Base-by-base conservation (phyloP, 2,113 vertebrate species). In the Dinomys branickii region DNA sequence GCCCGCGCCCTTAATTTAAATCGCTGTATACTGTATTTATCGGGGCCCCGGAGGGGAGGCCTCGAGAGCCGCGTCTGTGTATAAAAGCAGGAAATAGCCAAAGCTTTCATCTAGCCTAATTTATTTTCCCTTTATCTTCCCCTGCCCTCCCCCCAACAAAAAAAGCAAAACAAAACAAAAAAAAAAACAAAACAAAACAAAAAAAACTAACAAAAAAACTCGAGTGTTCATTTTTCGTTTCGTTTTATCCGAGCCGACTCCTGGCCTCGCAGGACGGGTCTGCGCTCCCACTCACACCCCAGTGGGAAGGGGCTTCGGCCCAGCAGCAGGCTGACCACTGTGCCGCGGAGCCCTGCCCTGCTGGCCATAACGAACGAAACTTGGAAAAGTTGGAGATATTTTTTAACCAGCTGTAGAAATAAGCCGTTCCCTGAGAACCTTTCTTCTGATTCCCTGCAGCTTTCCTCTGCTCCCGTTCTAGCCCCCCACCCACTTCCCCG, bases 21-120 rank as follows among this genome's bases (percentile, higher is more conserved):
- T 97, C 97, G 97, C 98, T 98, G 90, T 98, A 98, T 98, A 97
- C 98, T 98, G 93, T 98, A 98, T 98, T 98, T 98, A 98, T 98
- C 98, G 93, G 98, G 97, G 97, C 95, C 97, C 97, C 94, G 88
- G 97, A 97, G 97, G 97, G 97, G 98, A 96, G 97, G 98, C 98
- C 97, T 93, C 96, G 97, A 98, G 98, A 98, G 95, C 80, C 97
- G 98, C 97, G 97, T 98, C 98, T 98, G 97, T 97, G 98, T 98
- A 97, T 97, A 98, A 97, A 98, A 97, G 96, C 97, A 98, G 98
- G 98, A 98, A 98, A 98, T 98, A 98, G 98, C 98, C 98, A 98
- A 99, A 98, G 98, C 98, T 99, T 98, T 98, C 98, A 98, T 97
- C 98, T 97, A 98, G 97, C 98, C 98, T 98, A 98, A 98, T 98